Evolutionary conservation across 2,797 vertebrate species (phyloP).

Genomic region (Alcedo atthis): DNA sequence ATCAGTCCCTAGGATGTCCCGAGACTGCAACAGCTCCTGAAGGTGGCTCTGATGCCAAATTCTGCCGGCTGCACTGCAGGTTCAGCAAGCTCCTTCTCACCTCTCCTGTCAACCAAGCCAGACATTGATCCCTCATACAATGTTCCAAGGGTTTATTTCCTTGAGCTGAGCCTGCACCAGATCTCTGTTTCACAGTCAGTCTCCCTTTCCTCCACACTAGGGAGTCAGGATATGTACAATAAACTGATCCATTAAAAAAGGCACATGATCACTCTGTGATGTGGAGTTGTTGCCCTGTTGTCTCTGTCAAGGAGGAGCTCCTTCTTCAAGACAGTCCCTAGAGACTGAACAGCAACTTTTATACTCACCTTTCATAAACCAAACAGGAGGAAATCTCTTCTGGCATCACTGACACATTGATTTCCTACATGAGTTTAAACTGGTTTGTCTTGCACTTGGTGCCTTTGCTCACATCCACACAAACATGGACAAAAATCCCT

Average conservation of each 20-base stretch:
- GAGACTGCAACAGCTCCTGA: not conserved
- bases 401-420: not conserved
- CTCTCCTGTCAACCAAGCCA: not conserved
- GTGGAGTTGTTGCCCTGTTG: not conserved
- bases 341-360: not conserved
- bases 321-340: not conserved
- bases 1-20: not conserved
- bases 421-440: not conserved
- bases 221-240: not conserved
- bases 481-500: not conserved
- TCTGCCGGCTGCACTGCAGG: not conserved
- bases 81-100: not conserved
- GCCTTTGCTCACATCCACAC: not conserved
- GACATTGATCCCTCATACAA: rapidly evolving
- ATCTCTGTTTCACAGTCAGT: not conserved
- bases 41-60: not conserved
- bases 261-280: rapidly evolving
- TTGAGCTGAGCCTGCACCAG: not conserved
- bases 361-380: not conserved
- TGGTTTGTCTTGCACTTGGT: not conserved
- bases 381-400: not conserved
- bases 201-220: not conserved
- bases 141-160: not conserved
- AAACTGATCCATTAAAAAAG: not conserved
- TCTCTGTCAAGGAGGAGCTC: not conserved